Base-by-base conservation (phyloP, 1,140 invertebrate genomes). In the Yoshiicerus persimilis region DNA sequence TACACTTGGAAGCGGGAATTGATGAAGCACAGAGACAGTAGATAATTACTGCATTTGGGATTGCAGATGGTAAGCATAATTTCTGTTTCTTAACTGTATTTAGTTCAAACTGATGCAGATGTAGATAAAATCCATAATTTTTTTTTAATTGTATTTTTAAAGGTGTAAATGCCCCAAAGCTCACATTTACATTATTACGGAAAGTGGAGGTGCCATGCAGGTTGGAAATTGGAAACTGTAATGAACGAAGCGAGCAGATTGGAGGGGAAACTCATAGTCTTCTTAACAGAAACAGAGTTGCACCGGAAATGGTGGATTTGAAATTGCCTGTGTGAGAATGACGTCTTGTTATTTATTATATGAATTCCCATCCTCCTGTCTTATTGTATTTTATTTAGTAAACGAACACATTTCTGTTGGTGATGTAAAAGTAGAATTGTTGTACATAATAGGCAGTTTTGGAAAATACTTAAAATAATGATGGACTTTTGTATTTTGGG, bases 141-240 rank as follows among this genome's bases (percentile, higher is more conserved):
- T 83, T n/a, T n/a, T n/a, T n/a, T n/a, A n/a, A n/a, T 89, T 25
- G 5, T 89, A n/a, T 32, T n/a, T 5, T 85, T 85, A 1, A 92
- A 96, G 96, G 96, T 96, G 92, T 91, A 95, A 95, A 91, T 96
- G 96, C 92, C 95, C 94, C 1, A 96, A 96, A 91, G 96, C 95
- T 4, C 96, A 96, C 91, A 92, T 94, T 77, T 96, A 96, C 91
- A 93, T 92, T 34, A 96, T 96, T 89, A 94, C 92, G 4, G 95
- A 96, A 23, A 96, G 96, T 92, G 96, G 96, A 16, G 95, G 95
- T 5, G 95, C 96, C 0, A 96, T 93, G n/a, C n/a, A n/a, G n/a
- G n/a, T n/a, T n/a, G 92, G 39, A 94, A 91, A 89, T 91, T 8
- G 27, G 39, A 9, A 93, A 88, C 77, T 96, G 96, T 91, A 95